Base-by-base conservation (phyloP, 1,140 invertebrate species). In the Hyles euphorbiae region DNA sequence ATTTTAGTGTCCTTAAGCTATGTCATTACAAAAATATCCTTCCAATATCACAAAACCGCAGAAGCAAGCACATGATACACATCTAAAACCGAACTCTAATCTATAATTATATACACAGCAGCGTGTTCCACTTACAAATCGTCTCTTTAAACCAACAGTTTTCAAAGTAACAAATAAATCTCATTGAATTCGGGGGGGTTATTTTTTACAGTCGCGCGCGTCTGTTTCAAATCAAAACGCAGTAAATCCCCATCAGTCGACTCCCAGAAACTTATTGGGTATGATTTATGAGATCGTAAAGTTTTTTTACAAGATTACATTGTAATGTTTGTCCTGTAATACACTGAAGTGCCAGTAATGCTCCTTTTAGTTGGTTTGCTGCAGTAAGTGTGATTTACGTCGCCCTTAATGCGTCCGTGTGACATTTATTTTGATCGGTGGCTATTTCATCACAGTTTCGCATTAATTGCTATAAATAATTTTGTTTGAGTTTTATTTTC, bases 161-260 rank as follows among this genome's bases (percentile, higher is more conserved):
- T 52, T 34, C 50, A 52, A 52, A 34, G 50, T 52, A 52, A 52
- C 50, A 33, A 34, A 52, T 52, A 34, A 52, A 34, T 34, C 50
- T 52, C 32, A 52, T 52, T 52, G 32, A 34, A 34, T 34, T 51
- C 34, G 50, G 33, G 48, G 48, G 32, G 7, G 32, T 11, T 11
- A 52, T 32, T 56, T 57, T 53, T 51, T 53, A 57, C 44, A 57
- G 50, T 52, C 50, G 10, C 50, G 12, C n/a, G 22, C 50, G 12
- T 52, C 50, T 52, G 50, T 10, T 52, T 52, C 50, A 10, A 52
- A 52, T 52, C 50, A 52, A 52, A 52, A 34, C 50, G 50, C 50
- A n/a, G 34, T 52, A 52, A 52, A 52, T 52, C 34, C 50, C 32
- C 33, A 10, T 1, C 8, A 34, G 34, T 32, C 48, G 48, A 8